Conservation (phyloP, 2,113 vertebrate genomes). For the Hypomesus transpacificus region DNA sequence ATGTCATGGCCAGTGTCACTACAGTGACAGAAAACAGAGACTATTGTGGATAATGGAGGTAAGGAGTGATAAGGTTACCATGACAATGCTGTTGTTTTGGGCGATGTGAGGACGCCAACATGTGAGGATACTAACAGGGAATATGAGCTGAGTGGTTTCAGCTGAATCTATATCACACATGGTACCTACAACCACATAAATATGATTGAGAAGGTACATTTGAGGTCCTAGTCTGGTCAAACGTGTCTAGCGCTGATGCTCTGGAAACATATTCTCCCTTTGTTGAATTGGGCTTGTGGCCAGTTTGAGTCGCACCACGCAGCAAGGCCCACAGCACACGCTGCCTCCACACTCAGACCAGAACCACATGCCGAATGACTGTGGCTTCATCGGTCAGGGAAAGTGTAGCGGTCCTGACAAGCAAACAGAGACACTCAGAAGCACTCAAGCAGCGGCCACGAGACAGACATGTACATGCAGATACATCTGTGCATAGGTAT, state of each 20-base stretch:
- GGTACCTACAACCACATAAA: neutral
- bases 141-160: neutral
- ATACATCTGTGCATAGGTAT: conserved; percentile 17
- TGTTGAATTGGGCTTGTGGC: conserved; percentile 18
- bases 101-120: conserved; percentile 20
- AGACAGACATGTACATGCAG: conserved; percentile 21
- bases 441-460: conserved; percentile 12
- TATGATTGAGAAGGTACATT: neutral
- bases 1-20: conserved; percentile 22
- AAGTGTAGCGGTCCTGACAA: conserved; percentile 49
- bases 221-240: neutral
- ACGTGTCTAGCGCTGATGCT: conserved; percentile 3
- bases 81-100: conserved; percentile 40
- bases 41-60: neutral
- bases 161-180: neutral
- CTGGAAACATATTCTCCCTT: conserved; percentile 14
- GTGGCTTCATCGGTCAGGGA: conserved; percentile 60
- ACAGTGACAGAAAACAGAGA: conserved; percentile 48
- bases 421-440: conserved; percentile 37
- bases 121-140: neutral
- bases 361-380: conserved; percentile 68
- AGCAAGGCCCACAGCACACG: conserved; percentile 20
- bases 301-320: conserved; percentile 20
- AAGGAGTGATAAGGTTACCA: conserved; percentile 45
- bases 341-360: conserved; percentile 48